Evolutionary conservation across 2,888 invertebrate species (phyloP).

Genomic region (Platerodrilus igneus): DNA sequence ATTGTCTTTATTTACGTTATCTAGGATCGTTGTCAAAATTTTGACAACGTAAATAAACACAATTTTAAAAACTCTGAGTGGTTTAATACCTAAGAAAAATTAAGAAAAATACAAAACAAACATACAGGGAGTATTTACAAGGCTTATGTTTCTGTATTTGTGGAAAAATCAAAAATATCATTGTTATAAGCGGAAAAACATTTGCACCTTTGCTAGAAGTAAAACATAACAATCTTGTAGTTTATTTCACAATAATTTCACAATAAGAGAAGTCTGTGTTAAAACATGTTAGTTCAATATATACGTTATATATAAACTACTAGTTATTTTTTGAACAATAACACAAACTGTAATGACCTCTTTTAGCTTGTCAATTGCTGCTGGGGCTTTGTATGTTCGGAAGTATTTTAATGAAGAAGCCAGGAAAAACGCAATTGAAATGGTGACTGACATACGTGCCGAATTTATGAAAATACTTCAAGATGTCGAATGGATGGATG

Average conservation of each 20-base stretch:
- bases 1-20: too few relatives aligned
- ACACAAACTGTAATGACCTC: slow-evolving; percentile 11
- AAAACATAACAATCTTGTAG: not conserved
- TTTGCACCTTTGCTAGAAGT: not conserved
- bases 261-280: too few relatives aligned
- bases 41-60: too few relatives aligned
- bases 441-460: slow-evolving; percentile 79
- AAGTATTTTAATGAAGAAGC: slow-evolving; percentile 84
- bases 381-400: slow-evolving; percentile 81
- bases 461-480: slow-evolving; percentile 77
- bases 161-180: too few relatives aligned
- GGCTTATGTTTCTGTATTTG: too few relatives aligned
- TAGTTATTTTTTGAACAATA: slow-evolving; percentile 1
- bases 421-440: slow-evolving; percentile 76
- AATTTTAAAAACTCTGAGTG: too few relatives aligned
- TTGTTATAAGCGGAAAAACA: too few relatives aligned
- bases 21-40: too few relatives aligned
- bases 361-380: slow-evolving; percentile 64
- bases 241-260: too few relatives aligned
- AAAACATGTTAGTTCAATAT: not conserved
- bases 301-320: not conserved
- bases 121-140: too few relatives aligned
- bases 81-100: too few relatives aligned
- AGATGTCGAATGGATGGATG: slow-evolving; percentile 91
- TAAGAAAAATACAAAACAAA: too few relatives aligned